Evolutionary conservation across 1,140 invertebrate genomes (phyloP), one percentile per base, ranked within the genome.

Genomic region (Lanistes nyassanus): DNA sequence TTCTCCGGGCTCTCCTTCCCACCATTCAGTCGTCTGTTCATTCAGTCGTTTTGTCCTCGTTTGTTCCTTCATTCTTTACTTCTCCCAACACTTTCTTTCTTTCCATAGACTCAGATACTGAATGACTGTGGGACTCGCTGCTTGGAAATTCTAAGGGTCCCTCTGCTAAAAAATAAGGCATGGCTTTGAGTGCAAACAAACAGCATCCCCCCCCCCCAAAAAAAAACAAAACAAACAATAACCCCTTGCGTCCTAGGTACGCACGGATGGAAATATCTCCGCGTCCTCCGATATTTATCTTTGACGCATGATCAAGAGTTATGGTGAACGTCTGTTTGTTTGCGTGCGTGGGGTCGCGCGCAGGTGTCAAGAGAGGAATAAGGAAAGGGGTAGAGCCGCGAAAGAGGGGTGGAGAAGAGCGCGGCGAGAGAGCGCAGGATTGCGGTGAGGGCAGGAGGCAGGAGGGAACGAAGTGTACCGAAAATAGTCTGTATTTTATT

Each of bases 301-400:
- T 9, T 62, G 58, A 62, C 23, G 34, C 58, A 62, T 31, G n/a
- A 9, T 62, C 7, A 11, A n/a, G 11, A 1, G 58, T 16, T 13
- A 0, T 13, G 2, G 0, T 62, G 58, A 29, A 31, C 34, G 58
- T 62, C n/a, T 62, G 58, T 62, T n/a, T 62, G 58, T 62, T n/a
- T 62, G 58, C 34, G 58, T 62, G 58, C n/a, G 58, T 62, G 58
- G 1, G 23, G 11, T 19, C 34, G 58, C n/a, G 58, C 34, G 58
- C n/a, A 31, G 13, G 53, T 55, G 53, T 55, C 11, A 9, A 62
- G 58, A 62, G 58, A n/a, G 58, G 11, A n/a, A 31, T 13, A n/a
- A 31, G 58, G 58, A 31, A 62, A n/a, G n/a, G 67, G 2, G 67
- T 36, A 1, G 67, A 42, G 67, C 37, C 37, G 67, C 37, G 67